Conservation (phyloP, 1,140 invertebrate genomes). For the Eciton burchellii region DNA sequence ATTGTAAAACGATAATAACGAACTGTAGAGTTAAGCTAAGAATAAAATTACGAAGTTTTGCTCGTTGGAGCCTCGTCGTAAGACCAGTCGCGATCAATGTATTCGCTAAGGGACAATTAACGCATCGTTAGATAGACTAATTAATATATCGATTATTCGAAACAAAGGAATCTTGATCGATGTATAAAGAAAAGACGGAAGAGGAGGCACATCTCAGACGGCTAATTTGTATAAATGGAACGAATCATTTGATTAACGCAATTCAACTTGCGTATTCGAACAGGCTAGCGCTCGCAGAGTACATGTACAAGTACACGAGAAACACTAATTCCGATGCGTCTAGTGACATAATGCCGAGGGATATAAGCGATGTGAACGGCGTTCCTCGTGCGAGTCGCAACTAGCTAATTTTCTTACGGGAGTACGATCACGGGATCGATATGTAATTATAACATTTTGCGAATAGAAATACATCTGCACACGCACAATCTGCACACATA, state of each 20-base stretch:
- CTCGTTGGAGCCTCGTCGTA: constrained; percentile 36
- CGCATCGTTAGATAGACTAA: constrained; percentile 73
- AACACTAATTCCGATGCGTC: constrained; percentile 69
- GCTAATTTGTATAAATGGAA: constrained; percentile 73
- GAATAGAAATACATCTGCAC: constrained; percentile 63
- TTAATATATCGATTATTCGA: constrained; percentile 75
- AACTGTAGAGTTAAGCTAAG: constrained; percentile 58
- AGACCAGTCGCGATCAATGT: constrained; percentile 57
- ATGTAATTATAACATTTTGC: constrained; percentile 65
- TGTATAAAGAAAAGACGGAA: constrained; percentile 57
- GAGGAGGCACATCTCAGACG: constrained; percentile 21
- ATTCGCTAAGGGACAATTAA: constrained; percentile 71
- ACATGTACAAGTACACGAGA: constrained; percentile 70
- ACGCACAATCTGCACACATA: constrained; percentile 47
- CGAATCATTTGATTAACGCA: constrained; percentile 50
- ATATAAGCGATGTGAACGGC: no score
- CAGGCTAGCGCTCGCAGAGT: constrained; percentile 22
- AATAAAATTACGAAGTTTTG: constrained; percentile 40
- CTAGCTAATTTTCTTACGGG: constrained; percentile 58
- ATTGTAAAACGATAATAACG: constrained; percentile 73
- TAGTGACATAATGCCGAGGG: constrained; percentile 19
- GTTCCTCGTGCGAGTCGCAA: constrained; percentile 55
- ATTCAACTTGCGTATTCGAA: constrained; percentile 38
- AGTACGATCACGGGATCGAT: constrained; percentile 61
- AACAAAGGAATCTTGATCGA: constrained; percentile 63